Evolutionary conservation across 2,888 invertebrate genomes (phyloP), one percentile per base, ranked within the genome.

Genomic region (Polietes domitor): DNA sequence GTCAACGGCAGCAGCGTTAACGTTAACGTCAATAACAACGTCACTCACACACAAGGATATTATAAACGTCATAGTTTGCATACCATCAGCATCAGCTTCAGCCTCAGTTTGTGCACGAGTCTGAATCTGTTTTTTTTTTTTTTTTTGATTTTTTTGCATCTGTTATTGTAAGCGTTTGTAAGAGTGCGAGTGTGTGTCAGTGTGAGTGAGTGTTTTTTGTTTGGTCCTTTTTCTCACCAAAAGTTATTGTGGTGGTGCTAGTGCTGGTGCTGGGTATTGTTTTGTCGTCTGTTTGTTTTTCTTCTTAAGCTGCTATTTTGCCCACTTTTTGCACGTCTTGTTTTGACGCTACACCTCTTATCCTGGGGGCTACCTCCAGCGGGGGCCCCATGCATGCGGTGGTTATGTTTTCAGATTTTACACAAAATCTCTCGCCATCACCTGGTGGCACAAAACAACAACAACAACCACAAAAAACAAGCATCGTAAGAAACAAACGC

Each of bases 1-100:
- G 80, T 41, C 70, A 80, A 68, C n/a, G 61, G 24, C 68, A 70
- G n/a, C n/a, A n/a, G 70, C 72, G 65, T 15, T 21, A 65, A 41
- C 65, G 37, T 41, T 19, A 80, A 68, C 47, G 26, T 43, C 58
- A 77, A 72, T 53, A 80, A 71, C 77, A 82, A 88, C 89, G 89
- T 89, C 89, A 90, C 89, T 43, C 58, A 50, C 75, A 87, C 87
- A 88, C 90, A 90, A 90, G 90, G 90, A 89, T 90, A 88, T 89
- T 89, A 88, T 88, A 90, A 90, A 90, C 90, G 90, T 90, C 90
- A 90, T 87, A 89, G 77, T 68, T 68, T 68, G 68, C 24, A 47
- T 47, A 47, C 47, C 47, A 47, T 26, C 58, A 10, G 24, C 58
- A 21, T 24, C 55, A 21, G 21, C 55, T 21, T 55, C 2, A 41